Percentiles rank a stretch among this genome's conserved stretches.
These are phyloP conservation scores for Erpobdella octoculata DNA, from an alignment of 2,888 invertebrate species.

Conservation along the genomic window DNA sequence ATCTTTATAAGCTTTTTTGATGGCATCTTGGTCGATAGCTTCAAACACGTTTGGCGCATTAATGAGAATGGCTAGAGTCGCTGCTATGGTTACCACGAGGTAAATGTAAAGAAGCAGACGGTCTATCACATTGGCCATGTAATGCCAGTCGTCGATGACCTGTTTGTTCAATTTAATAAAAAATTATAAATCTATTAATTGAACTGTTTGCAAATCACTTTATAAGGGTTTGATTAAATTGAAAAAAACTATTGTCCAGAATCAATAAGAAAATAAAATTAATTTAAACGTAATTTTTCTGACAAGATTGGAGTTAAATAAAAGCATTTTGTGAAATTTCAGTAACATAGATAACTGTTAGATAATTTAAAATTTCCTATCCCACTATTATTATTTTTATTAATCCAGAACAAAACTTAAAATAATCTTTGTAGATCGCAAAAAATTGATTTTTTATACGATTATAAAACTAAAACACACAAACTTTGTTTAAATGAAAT, in stretches of 20 bases:
- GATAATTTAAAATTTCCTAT: too few species aligned
- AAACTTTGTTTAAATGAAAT: background rate
- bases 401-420: background rate
- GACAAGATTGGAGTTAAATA: too few species aligned
- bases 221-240: too few species aligned
- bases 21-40: slow-evolving; percentile 22
- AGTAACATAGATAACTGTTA: too few species aligned
- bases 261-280: too few species aligned
- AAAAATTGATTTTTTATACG: background rate
- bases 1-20: slow-evolving; percentile 8
- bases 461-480: background rate
- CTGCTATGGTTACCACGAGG: slow-evolving; percentile 21
- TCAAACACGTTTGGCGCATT: slow-evolving; percentile 29
- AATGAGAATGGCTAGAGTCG: slow-evolving; percentile 28
- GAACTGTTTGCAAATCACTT: too few species aligned
- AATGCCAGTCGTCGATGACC: slow-evolving; percentile 30
- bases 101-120: slow-evolving; percentile 28
- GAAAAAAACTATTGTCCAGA: too few species aligned
- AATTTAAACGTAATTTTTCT: too few species aligned
- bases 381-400: too few species aligned
- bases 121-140: slow-evolving; percentile 29
- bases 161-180: too few species aligned
- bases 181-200: too few species aligned
- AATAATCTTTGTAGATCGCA: background rate
- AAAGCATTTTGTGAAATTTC: too few species aligned